phyloP scores from a whole-genome alignment of 2,113 vertebrate species.

The Ginglymostoma cirratum region DNA sequence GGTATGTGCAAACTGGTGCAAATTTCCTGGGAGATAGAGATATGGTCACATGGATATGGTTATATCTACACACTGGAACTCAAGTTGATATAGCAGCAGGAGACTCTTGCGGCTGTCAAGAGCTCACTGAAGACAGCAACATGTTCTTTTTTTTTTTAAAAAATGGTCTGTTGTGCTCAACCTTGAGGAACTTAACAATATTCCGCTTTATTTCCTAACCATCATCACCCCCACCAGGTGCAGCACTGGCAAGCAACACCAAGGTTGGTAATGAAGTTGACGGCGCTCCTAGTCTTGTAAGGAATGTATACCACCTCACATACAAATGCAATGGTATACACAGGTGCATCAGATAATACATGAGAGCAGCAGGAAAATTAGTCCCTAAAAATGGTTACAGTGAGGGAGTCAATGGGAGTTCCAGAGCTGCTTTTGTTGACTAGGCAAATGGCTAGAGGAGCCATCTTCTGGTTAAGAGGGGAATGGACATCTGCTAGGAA shows the following conservation, averaged over 20 bases:
- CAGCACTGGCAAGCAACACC: not conserved
- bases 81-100: not conserved
- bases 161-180: not conserved
- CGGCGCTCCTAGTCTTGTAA: not conserved
- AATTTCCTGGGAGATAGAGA: not conserved
- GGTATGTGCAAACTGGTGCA: not conserved
- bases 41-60: not conserved
- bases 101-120: not conserved
- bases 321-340: not conserved
- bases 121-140: no score
- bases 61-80: not conserved
- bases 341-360: not conserved
- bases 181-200: not conserved
- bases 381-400: no score
- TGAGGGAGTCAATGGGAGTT: no score
- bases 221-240: not conserved
- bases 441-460: no score
- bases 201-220: not conserved
- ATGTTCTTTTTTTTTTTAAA: not conserved
- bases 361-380: no score
- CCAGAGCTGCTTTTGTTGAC: no score
- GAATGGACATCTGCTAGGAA: no score
- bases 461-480: no score
- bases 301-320: not conserved
- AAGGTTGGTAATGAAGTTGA: not conserved